Conservation (phyloP, 2,113 vertebrate species). For the Sapajus apella region DNA sequence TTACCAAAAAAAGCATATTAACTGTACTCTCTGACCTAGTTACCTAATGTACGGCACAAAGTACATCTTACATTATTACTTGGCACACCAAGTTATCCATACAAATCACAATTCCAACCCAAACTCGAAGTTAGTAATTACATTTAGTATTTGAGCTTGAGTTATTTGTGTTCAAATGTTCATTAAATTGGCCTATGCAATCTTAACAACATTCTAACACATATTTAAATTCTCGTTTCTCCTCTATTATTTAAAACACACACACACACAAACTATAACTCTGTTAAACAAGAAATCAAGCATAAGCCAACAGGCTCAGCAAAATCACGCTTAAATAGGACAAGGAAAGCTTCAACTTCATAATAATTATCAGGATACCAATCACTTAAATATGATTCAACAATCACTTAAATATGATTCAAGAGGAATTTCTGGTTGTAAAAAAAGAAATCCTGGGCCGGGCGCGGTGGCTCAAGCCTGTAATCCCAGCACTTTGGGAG, state of each 20-base stretch:
- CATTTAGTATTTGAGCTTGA: slow-evolving; percentile 6
- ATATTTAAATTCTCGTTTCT: slow-evolving; percentile 39
- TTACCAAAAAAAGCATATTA: background rate
- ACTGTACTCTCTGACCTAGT: slow-evolving; percentile 35
- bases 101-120: slow-evolving; percentile 54
- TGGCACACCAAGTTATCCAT: slow-evolving; percentile 29
- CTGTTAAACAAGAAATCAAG: slow-evolving; percentile 48
- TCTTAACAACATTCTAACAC: slow-evolving; percentile 37
- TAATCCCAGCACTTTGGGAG: no score
- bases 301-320: slow-evolving; percentile 39
- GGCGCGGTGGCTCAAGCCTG: no score
- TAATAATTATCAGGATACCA: slow-evolving; percentile 45
- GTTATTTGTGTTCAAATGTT: slow-evolving; percentile 7
- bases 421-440: slow-evolving; percentile 40
- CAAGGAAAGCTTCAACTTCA: background rate
- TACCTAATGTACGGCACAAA: background rate
- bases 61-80: background rate
- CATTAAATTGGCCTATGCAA: slow-evolving; percentile 35
- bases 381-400: background rate
- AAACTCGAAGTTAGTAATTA: slow-evolving; percentile 21
- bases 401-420: slow-evolving; percentile 31
- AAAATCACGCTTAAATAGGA: slow-evolving; percentile 37
- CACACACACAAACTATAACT: background rate
- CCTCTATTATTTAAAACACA: slow-evolving; percentile 10
- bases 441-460: background rate